phyloP scores from a whole-genome alignment of 1,140 invertebrate genomes.

The Geopemphigus sp. region DNA sequence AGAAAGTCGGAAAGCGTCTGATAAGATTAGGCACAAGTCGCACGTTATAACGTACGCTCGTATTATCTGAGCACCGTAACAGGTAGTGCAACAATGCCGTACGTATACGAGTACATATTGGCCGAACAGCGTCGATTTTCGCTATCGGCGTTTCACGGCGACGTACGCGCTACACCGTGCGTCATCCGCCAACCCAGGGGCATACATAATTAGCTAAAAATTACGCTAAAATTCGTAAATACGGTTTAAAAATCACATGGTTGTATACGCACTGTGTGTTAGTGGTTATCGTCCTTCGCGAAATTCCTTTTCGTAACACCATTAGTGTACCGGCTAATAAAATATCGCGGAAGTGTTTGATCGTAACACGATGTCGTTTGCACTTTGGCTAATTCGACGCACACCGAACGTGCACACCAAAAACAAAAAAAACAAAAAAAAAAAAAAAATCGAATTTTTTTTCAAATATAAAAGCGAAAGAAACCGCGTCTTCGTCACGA shows the following conservation, averaged over 20 bases:
- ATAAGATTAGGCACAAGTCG: neutral
- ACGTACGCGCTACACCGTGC: neutral
- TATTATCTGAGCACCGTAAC: neutral
- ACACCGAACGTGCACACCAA: slow-evolving; percentile 8
- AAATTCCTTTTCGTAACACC: slow-evolving; percentile 43
- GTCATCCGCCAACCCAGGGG: neutral
- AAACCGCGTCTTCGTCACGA: no score
- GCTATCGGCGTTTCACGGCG: slow-evolving; percentile 2
- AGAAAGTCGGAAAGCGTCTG: slow-evolving; percentile 10
- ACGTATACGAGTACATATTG: neutral
- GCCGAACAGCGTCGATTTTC: neutral
- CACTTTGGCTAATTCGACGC: slow-evolving; percentile 15
- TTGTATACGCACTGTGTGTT: slow-evolving; percentile 38
- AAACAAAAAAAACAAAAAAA: neutral
- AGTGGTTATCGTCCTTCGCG: slow-evolving; percentile 33
- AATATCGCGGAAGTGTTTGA: slow-evolving; percentile 6
- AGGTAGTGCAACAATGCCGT: no score
- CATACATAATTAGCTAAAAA: no score
- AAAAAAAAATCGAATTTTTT: neutral
- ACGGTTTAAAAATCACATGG: neutral
- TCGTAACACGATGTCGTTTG: slow-evolving; percentile 9
- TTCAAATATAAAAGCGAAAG: no score
- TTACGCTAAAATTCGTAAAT: neutral
- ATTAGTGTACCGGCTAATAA: slow-evolving; percentile 29
- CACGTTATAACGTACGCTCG: neutral